A percentile compares a stretch with the other conserved stretches of the same genome.
phyloP scores from a whole-genome alignment of 2,113 vertebrate genomes.

The Sardina pilchardus region DNA sequence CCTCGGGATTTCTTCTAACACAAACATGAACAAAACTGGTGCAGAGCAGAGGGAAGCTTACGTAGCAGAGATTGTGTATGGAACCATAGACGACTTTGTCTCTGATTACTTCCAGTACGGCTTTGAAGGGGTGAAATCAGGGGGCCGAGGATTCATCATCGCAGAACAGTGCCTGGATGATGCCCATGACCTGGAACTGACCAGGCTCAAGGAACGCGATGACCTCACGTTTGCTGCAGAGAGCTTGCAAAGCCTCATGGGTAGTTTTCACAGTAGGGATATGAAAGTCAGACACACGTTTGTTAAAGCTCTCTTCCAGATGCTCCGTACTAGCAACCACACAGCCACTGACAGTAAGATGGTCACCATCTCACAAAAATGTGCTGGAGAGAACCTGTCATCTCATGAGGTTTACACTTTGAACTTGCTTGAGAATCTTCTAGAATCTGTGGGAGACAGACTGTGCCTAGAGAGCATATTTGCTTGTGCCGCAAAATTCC shows the following conservation, averaged over 20 bases:
- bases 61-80: constrained; percentile 38
- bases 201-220: constrained; percentile 17
- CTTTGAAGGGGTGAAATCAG: neutral
- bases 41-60: constrained; percentile 20
- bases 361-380: neutral
- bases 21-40: neutral
- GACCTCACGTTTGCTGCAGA: constrained; percentile 10
- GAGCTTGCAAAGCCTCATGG: constrained; percentile 18
- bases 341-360: neutral
- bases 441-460: neutral
- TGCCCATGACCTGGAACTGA: neutral
- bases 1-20: constrained; percentile 22
- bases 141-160: neutral
- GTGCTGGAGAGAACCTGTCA: neutral
- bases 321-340: neutral
- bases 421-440: constrained; percentile 18
- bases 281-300: neutral
- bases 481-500: neutral
- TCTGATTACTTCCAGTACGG: constrained; percentile 31
- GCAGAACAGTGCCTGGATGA: constrained; percentile 18
- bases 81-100: constrained; percentile 38
- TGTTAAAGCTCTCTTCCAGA: neutral
- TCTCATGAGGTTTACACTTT: neutral
- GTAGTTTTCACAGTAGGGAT: neutral
- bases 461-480: constrained; percentile 13